A percentile compares a stretch with the other conserved stretches of the same genome.
These are phyloP conservation scores for Bimastos eiseni DNA, from an alignment of 2,888 invertebrate species.

Conservation along the genomic window DNA sequence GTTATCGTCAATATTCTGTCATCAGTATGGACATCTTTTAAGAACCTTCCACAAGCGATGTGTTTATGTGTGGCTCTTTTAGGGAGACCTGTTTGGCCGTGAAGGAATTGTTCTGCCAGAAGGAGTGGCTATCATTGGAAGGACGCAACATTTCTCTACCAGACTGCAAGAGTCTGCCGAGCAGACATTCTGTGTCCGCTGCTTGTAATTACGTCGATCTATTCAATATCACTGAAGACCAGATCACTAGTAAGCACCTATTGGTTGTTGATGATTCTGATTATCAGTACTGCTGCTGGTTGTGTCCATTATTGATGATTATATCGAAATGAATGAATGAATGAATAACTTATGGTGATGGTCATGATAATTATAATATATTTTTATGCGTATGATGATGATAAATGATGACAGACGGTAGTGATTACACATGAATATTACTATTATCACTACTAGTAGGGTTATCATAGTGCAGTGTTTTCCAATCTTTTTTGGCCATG, in stretches of 20 bases:
- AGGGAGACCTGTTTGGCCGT: constrained; percentile 91
- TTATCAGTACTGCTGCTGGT: neutral
- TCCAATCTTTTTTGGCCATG: too few relatives aligned
- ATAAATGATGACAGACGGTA: too few relatives aligned
- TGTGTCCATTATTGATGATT: neutral
- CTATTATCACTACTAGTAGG: too few relatives aligned
- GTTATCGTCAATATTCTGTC: neutral
- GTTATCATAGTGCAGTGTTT: too few relatives aligned
- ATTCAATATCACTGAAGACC: constrained; percentile 78
- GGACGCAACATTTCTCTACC: constrained; percentile 49
- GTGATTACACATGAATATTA: too few relatives aligned
- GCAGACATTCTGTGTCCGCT: neutral
- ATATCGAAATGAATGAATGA: too few relatives aligned
- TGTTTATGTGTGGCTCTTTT: constrained; percentile 32
- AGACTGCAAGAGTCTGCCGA: neutral
- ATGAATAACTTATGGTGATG: too few relatives aligned
- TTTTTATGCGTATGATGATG: too few relatives aligned
- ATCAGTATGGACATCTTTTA: neutral
- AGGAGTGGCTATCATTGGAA: constrained; percentile 89
- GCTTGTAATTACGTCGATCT: constrained; percentile 81
- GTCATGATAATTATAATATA: too few relatives aligned
- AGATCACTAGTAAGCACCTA: constrained; percentile 76
- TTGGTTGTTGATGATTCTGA: neutral
- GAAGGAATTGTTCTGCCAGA: constrained; percentile 85
- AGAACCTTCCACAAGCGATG: neutral